A percentile compares a stretch with the other conserved stretches of the same genome.
Conservation (phyloP, 1,140 invertebrate species). For the Euura saliciscinereae region DNA sequence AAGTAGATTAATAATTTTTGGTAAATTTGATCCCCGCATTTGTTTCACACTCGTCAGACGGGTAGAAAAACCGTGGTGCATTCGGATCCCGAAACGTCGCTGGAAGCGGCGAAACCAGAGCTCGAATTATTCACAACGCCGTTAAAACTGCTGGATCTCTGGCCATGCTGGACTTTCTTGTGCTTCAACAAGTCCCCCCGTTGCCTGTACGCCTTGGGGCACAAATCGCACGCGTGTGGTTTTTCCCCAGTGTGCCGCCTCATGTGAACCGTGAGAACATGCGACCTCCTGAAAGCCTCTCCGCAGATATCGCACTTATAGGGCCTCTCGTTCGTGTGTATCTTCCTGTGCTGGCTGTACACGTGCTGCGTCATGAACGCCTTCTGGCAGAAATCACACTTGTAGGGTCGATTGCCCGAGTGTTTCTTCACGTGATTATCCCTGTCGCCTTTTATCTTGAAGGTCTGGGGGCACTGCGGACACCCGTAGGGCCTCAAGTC, state of each 20-base stretch:
- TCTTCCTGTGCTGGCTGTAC: conserved; percentile 38
- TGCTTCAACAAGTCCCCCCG: conserved; percentile 22
- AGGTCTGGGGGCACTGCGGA: conserved; percentile 18
- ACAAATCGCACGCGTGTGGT: conserved; percentile 33
- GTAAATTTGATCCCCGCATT: too few relatives aligned
- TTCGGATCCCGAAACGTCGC: background rate
- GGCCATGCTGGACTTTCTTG: conserved; percentile 6
- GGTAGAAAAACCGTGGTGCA: background rate
- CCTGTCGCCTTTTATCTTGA: conserved; percentile 21
- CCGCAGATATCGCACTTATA: conserved; percentile 37
- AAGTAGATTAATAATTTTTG: too few relatives aligned
- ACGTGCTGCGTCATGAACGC: conserved; percentile 32
- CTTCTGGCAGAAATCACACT: conserved; percentile 42
- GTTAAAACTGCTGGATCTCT: background rate
- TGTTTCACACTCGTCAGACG: background rate
- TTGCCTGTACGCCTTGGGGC: conserved; percentile 34
- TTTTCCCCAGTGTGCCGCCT: conserved; percentile 48
- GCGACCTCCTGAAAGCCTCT: conserved; percentile 35
- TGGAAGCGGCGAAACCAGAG: background rate
- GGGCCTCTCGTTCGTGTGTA: conserved; percentile 41
- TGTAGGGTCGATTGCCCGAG: conserved; percentile 36
- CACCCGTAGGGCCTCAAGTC: conserved; percentile 21
- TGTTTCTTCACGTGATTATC: conserved; percentile 40
- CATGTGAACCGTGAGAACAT: conserved; percentile 35
- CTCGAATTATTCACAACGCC: background rate